Base-by-base conservation (phyloP, 2,888 invertebrate species). In the Galerucella pusilla region DNA sequence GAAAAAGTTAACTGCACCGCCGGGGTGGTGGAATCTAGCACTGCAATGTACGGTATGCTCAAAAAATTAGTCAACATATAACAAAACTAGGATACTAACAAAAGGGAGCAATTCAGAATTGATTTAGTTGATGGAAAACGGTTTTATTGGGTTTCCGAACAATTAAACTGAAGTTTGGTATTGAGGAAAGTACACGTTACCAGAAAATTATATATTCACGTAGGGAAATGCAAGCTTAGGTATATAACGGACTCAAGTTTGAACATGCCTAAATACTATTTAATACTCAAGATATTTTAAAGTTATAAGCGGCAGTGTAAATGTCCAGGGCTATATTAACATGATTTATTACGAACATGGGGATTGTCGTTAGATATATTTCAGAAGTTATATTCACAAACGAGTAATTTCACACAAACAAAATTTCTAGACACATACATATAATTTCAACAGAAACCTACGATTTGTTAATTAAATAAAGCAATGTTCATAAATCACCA, bases 181-280 rank as follows among this genome's bases (percentile, higher is more conserved):
- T 42, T 42, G 35, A 42, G 35, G 35, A 7, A 42, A 42, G 9
- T 42, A 42, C 7, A 42, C 35, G 35, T 42, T 42, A 42, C 35
- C 35, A 42, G 7, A 7, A 49, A 49, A 49, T 49, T 49, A 49
- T 14, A 49, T 12, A 49, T 11, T 49, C 11, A n/a, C 7, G 54
- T 16, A 54, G 12, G 14, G 7, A 7, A 16, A 16, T 46, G 11
- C 16, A 12, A 66, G 66, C 57, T 66, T 71, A 42, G 35, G 35
- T 42, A 71, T 42, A 71, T 71, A 59, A 20, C 63, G 66, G 46
- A 59, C 59, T 66, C 46, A 64, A 74, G 20, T 74, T 69, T 4
- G 65, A 57, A 42, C 42, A 69, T 61, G 49, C 59, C 74, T 74
- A 74, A 74, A 74, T 70, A 74, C 70, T 45, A 45, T 74, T 74